Conservation (phyloP, 2,888 invertebrate species). For the Heteropelma amictum region DNA sequence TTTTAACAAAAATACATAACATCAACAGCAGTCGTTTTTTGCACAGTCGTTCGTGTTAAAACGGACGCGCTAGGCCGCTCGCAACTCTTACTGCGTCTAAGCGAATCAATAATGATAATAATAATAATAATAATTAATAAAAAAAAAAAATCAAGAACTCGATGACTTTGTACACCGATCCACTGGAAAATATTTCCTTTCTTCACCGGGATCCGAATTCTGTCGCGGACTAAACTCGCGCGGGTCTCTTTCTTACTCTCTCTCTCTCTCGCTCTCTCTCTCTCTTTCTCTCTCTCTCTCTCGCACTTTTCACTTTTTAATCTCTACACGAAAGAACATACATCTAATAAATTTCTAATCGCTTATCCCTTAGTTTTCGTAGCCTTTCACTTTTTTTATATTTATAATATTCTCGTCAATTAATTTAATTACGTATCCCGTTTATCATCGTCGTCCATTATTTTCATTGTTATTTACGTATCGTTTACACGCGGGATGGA, state of each 20-base stretch:
- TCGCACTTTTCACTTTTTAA: constrained; percentile 7
- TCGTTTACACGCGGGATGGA: too few species aligned
- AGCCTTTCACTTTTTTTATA: constrained; percentile 41
- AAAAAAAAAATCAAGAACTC: constrained; percentile 61
- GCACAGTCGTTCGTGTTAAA: constrained; percentile 66
- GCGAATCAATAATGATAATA: constrained; percentile 62
- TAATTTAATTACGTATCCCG: constrained; percentile 58
- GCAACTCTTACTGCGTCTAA: constrained; percentile 68
- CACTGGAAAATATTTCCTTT: constrained; percentile 61
- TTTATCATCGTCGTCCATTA: constrained; percentile 45
- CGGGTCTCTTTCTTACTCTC: constrained; percentile 12
- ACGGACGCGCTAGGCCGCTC: constrained; percentile 59
- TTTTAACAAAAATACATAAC: constrained; percentile 76
- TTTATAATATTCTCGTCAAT: too few species aligned
- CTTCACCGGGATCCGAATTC: constrained; percentile 56
- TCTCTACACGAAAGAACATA: constrained; percentile 50
- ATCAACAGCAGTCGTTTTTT: constrained; percentile 75
- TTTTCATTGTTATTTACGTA: constrained; percentile 23
- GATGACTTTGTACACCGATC: constrained; percentile 66
- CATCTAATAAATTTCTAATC: constrained; percentile 53
- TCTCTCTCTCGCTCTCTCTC: too few species aligned
- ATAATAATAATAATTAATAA: constrained; percentile 52
- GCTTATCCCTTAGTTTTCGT: constrained; percentile 51
- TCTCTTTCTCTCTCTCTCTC: constrained; percentile 12
- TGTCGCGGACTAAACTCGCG: constrained; percentile 52